Conservation (phyloP, 2,113 vertebrate species). For the Pholis gunnellus region DNA sequence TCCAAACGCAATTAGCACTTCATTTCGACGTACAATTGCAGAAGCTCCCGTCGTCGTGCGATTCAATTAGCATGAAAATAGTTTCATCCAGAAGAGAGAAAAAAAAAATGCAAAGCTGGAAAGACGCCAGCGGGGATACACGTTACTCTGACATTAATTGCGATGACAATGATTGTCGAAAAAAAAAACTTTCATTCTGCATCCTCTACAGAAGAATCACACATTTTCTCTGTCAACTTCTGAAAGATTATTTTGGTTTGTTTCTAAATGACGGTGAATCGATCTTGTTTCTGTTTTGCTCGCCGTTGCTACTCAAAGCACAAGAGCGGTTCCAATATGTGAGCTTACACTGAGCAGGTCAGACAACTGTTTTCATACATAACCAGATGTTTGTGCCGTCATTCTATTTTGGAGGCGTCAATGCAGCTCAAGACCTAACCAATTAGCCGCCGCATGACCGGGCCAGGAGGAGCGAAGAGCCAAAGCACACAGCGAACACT, state of each 20-base stretch:
- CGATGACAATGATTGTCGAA: neutral
- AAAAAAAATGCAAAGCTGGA: constrained; percentile 12
- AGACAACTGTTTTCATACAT: constrained; percentile 27
- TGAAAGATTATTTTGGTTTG: neutral
- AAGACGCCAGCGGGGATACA: neutral
- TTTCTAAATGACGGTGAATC: neutral
- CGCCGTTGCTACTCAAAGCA: constrained; percentile 55
- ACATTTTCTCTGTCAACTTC: neutral
- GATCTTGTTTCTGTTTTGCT: constrained; percentile 37
- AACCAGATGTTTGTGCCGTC: constrained; percentile 49
- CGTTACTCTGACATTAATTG: neutral
- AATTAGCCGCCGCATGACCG: constrained; percentile 41
- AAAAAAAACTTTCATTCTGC: neutral
- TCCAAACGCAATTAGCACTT: constrained; percentile 52
- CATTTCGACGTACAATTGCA: constrained; percentile 27
- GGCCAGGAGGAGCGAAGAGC: constrained; percentile 5
- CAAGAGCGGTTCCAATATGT: neutral
- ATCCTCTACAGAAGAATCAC: too few species aligned
- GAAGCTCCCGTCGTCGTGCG: constrained; percentile 3
- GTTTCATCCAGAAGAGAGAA: constrained; percentile 22
- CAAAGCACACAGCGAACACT: constrained; percentile 35
- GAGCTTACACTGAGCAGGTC: constrained; percentile 24
- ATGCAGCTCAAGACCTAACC: constrained; percentile 22
- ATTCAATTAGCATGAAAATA: constrained; percentile 44
- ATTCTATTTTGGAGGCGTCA: constrained; percentile 51